Percentiles rank a stretch among this genome's conserved stretches.
Evolutionary conservation across 2,888 invertebrate species (phyloP).

Genomic region (Apodemia duryi): DNA sequence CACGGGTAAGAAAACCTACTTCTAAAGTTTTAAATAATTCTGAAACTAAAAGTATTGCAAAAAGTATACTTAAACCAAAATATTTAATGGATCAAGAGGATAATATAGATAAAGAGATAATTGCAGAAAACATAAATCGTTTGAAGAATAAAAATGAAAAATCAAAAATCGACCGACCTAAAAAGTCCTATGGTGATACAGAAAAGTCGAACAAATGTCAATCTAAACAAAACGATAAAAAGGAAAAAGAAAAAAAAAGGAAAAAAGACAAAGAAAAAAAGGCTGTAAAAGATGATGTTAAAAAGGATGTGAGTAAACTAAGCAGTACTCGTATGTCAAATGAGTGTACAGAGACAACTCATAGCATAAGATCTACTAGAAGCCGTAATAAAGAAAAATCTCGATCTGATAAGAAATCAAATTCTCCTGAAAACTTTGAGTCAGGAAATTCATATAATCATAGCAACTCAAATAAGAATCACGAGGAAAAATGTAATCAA

Average conservation of each 20-base stretch:
- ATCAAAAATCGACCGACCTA: neutral
- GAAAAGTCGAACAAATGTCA: conserved; percentile 21
- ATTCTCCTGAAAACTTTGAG: neutral
- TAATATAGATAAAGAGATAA: conserved; percentile 51
- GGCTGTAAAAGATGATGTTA: conserved; percentile 15
- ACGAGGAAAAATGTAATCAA: conserved; percentile 9
- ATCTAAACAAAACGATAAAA: conserved; percentile 20
- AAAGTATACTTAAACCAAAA: conserved; percentile 46
- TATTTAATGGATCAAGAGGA: conserved; percentile 50
- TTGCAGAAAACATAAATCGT: conserved; percentile 53
- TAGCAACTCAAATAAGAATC: conserved; percentile 9
- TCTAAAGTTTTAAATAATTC: conserved; percentile 41
- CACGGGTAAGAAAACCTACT: conserved; percentile 58
- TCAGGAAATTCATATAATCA: neutral
- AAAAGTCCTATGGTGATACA: conserved; percentile 8
- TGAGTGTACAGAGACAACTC: neutral
- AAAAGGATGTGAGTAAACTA: conserved; percentile 9
- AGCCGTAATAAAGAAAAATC: neutral
- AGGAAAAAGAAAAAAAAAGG: conserved; percentile 20
- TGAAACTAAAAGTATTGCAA: conserved; percentile 33
- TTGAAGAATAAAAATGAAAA: conserved; percentile 41
- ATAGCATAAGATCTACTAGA: conserved; percentile 4
- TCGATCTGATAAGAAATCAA: conserved; percentile 1
- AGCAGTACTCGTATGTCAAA: conserved; percentile 8
- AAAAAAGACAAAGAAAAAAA: conserved; percentile 19